Evolutionary conservation across 2,797 vertebrate genomes (phyloP).

Genomic region (Chloroceryle amazona): DNA sequence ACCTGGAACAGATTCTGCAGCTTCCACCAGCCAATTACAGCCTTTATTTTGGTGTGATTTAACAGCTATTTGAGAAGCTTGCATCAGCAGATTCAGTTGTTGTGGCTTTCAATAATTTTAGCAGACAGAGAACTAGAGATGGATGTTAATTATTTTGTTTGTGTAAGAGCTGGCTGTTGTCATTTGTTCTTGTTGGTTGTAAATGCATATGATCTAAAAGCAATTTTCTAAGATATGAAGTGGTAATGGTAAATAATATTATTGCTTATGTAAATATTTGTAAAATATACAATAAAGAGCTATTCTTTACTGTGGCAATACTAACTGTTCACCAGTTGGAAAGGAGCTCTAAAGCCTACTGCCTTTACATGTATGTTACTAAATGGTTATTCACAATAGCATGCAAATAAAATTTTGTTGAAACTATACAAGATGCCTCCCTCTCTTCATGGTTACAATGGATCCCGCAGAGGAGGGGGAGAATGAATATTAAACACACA

Average conservation of each 20-base stretch:
- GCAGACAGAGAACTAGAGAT: not conserved
- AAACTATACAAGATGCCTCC: not conserved
- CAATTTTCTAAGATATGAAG: not conserved
- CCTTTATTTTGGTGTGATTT: not conserved
- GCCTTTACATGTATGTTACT: not conserved
- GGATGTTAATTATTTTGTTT: not conserved
- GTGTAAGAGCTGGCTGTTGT: not conserved
- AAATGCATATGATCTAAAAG: not conserved
- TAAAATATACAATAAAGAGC: not conserved
- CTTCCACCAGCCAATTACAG: not conserved
- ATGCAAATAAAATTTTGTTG: not conserved
- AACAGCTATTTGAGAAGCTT: not conserved
- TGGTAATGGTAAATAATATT: not conserved
- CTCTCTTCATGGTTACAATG: not conserved
- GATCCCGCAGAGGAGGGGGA: not conserved
- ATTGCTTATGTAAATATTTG: constrained; percentile 7
- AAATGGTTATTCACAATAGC: not conserved
- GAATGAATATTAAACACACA: not conserved
- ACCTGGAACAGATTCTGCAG: constrained; percentile 16
- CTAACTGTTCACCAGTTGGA: not conserved
- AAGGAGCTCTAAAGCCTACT: not conserved
- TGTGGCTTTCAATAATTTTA: constrained; percentile 2
- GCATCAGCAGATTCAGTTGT: not conserved
- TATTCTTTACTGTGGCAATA: not conserved
- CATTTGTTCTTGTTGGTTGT: not conserved